Base-by-base conservation (phyloP, 2,888 invertebrate species). In the Steromphala cineraria region DNA sequence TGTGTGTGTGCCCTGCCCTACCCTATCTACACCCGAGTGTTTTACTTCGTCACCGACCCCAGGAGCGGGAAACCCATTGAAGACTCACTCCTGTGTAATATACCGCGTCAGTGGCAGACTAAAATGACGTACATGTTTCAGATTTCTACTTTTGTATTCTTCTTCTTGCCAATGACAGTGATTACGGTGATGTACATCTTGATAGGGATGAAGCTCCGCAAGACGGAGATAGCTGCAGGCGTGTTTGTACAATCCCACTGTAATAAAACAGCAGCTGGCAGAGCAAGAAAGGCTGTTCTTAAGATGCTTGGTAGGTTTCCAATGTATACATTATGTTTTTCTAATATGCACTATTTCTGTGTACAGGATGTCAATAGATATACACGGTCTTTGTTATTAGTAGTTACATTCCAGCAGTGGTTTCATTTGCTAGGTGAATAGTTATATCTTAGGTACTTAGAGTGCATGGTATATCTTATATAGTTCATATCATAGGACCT, bases 141-240 rank as follows among this genome's bases (percentile, higher is more conserved):
- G 92, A 93, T 97, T 56, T 97, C 97, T 91, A 96, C 96, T 85
- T 95, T 97, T 83, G 94, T 97, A 86, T 97, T 98, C 94, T 98
- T 98, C 94, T 95, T 97, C 78, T 93, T 96, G 24, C 96, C 96
- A 0, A 95, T 96, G 93, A 86, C 96, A 1, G 94, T 97, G 36
- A 96, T 98, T 89, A 95, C 96, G 84, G 95, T 96, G 24, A 95
- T 98, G 77, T 98, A 98, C 93, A 83, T 90, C n/a, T 84, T 89
- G 52, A 92, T 92, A 28, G 92, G 92, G n/a, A 80, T 91, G 40
- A 87, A 90, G 1, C 89, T 92, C 28, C 2, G 75, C 13, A 75
- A 75, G 75, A 80, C 82, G 17, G 81, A 84, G 46, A 40, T 40
- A 40, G 75, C 52, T 10, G n/a, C 75, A 24, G 75, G 46, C 4